Base-by-base conservation (phyloP, 1,140 invertebrate genomes). In the Micrasema longulum region DNA sequence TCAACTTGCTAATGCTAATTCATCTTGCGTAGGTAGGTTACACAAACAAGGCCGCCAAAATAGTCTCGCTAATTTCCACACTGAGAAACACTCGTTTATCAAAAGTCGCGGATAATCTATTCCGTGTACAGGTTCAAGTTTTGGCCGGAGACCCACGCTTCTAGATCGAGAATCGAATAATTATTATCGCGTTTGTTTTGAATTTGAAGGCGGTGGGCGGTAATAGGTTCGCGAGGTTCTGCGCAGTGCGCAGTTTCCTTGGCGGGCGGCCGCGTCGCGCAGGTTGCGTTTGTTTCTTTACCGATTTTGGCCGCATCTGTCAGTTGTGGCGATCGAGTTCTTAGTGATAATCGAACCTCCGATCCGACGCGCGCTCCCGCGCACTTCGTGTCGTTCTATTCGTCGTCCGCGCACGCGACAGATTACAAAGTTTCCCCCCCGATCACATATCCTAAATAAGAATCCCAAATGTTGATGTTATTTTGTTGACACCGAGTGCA, bases 231-330 rank as follows among this genome's bases (percentile, higher is more conserved):
- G 35, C 31, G 0, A 11, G 20, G 35, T 14, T 55, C 35, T 60
- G 55, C 55, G 55, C 55, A 38, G 16, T 12, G 35, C 14, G 20
- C 10, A 20, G 20, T n/a, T 55, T 31, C n/a, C 52, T 12, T 16
- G 26, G 20, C 23, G 12, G 52, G 23, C 52, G n/a, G 52, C 23
- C 52, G 18, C 23, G 2, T 3, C 36, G 35, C 55, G 55, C 55
- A 60, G 55, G 36, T 60, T 20, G 55, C 16, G 18, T n/a, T 14
- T 16, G n/a, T 60, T 60, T 60, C 55, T 22, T 41, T 38, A 38
- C 55, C 55, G 55, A 60, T 60, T 60, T 60, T 60, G 55, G 55
- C 55, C 55, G 55, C 55, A 60, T 60, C 55, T 38, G 55, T 60
- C 55, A 38, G 31, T 22, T 18, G 55, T 16, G 55, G n/a, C 35